These are phyloP conservation scores for Enteromius treurensis DNA, from an alignment of 2,797 vertebrate genomes.

Conservation along the genomic window DNA sequence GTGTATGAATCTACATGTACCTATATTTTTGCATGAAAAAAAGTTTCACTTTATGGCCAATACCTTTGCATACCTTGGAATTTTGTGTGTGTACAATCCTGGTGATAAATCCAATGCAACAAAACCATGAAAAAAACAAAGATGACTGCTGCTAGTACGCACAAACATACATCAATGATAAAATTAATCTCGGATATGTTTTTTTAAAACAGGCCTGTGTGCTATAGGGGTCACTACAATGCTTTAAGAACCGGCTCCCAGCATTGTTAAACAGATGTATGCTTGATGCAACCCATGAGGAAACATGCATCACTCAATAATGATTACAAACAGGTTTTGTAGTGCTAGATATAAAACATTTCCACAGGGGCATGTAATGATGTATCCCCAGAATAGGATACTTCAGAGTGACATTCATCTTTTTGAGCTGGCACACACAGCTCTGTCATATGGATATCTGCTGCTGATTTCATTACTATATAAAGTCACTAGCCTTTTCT, in stretches of 20 bases:
- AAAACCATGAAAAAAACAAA: slow-evolving; percentile 2
- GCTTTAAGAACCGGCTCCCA: slow-evolving; percentile 1
- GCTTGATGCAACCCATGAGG: background rate
- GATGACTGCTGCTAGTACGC: background rate
- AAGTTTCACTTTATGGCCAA: background rate
- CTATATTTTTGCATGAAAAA: background rate
- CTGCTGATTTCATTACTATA: slow-evolving; percentile 24
- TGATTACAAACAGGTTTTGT: slow-evolving; percentile 20
- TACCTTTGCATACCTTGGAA: background rate
- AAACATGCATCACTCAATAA: slow-evolving; percentile 23
- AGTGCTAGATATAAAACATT: background rate
- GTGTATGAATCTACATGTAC: background rate
- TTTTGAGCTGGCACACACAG: background rate
- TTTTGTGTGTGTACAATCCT: background rate
- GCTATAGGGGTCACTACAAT: background rate
- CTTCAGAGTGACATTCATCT: slow-evolving; percentile 25
- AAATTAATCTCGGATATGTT: background rate
- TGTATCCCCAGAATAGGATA: slow-evolving; percentile 15
- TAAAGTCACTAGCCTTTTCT: slow-evolving; percentile 32
- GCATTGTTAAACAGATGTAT: slow-evolving; percentile 23
- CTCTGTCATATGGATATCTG: slow-evolving; percentile 1
- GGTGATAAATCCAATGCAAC: background rate
- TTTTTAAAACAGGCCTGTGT: background rate
- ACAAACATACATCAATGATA: background rate
- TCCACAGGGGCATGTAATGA: slow-evolving; percentile 14